Evolutionary conservation across 1,140 invertebrate species (phyloP), one percentile per base, ranked within the genome.

Genomic region (Aphidius gifuensis): DNA sequence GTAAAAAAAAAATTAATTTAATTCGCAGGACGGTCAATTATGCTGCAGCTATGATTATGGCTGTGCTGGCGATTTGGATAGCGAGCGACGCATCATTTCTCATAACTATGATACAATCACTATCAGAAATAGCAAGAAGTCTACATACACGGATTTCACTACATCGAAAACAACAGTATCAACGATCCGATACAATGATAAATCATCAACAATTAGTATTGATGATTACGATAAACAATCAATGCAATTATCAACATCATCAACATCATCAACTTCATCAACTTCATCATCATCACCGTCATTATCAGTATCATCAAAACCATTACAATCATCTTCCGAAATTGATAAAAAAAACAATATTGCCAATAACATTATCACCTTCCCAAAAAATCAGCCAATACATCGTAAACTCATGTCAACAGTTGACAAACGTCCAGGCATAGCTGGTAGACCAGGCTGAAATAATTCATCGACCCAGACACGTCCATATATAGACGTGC

Each of bases 1-100:
- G 1, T 7, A 50, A 50, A n/a, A 50, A 50, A 50, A 50, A 50
- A 50, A 7, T 4, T n/a, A 69, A 60, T 59, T 74, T 69, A 79
- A 69, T 49, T 60, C 74, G 67, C 77, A 85, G 84, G 83, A 85
- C 78, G 84, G 84, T 78, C 79, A 81, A 74, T 77, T 85, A 78
- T 84, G 83, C 82, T 85, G 84, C 77, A 85, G 83, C 80, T 84
- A 83, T 83, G 83, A 83, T 83, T 81, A 82, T 79, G 77, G 78
- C 81, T 85, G 84, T 69, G 77, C 80, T 83, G 76, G 81, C 77
- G 74, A 77, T 78, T 50, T 77, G 71, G 77, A 66, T 67, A 68
- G 64, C 62, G 60, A 68, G 62, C 65, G 64, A 64, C 56, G 65
- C 59, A 6, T 70, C 69, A 32, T 57, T 72, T 48, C 55, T 67